Conservation (phyloP, 64 coral and sea anemone genomes). For the Acropora tenuis region DNA sequence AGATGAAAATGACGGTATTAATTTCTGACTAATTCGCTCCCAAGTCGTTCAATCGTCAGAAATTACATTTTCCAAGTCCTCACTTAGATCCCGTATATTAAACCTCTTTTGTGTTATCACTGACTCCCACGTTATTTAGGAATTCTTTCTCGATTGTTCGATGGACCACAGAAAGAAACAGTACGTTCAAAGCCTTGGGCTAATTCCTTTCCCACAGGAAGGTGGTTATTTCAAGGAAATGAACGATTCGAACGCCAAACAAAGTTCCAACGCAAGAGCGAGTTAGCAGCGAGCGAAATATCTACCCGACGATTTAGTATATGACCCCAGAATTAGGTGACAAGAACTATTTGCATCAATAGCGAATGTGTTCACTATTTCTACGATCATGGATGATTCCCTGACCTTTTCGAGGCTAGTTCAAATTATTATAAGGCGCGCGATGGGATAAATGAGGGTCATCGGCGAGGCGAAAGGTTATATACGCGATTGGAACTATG, state of each 20-base stretch:
- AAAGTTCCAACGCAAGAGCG: background rate
- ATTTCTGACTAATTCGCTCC: too few relatives aligned
- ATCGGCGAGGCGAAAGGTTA: too few relatives aligned
- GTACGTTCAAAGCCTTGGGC: background rate
- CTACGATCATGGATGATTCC: constrained; percentile 87
- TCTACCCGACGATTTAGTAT: constrained; percentile 71
- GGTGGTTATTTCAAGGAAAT: constrained; percentile 83
- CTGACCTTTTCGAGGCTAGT: constrained; percentile 59
- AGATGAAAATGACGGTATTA: too few relatives aligned
- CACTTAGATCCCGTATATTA: too few relatives aligned
- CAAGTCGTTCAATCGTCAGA: too few relatives aligned
- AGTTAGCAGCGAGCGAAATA: constrained; percentile 38
- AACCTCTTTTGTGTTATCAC: too few relatives aligned
- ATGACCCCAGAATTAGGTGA: constrained; percentile 66
- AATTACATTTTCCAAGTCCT: too few relatives aligned
- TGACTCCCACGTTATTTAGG: too few relatives aligned
- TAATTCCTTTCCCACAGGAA: constrained; percentile 54
- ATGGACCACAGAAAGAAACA: constrained; percentile 69
- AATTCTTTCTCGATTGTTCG: too few relatives aligned
- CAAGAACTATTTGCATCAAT: constrained; percentile 72
- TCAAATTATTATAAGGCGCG: constrained; percentile 54
- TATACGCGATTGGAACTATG: too few relatives aligned
- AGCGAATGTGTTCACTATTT: constrained; percentile 72
- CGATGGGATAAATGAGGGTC: constrained; percentile 49
- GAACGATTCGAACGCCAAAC: constrained; percentile 57